Percentiles rank a stretch among this genome's conserved stretches.
phyloP scores from a whole-genome alignment of 2,113 vertebrate genomes.

The Ictidomys tridecemlineatus region DNA sequence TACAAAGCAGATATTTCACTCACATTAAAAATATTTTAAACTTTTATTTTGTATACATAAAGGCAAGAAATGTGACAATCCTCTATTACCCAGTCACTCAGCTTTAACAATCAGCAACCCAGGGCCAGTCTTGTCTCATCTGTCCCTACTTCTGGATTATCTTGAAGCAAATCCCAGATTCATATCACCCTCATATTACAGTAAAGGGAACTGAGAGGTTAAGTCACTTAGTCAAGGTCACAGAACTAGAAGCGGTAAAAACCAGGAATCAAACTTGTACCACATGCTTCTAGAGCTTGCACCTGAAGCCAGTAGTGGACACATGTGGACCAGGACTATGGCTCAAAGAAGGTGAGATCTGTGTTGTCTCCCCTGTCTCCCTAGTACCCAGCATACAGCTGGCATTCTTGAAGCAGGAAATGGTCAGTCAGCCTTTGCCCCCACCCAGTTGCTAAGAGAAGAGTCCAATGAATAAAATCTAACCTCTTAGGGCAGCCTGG shows the following conservation, averaged over 20 bases:
- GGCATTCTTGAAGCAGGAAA: background rate
- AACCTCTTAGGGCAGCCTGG: background rate
- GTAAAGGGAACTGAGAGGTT: background rate
- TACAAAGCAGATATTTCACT: background rate
- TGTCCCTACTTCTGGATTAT: background rate
- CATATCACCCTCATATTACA: background rate
- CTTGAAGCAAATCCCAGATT: constrained; percentile 1
- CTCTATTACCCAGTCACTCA: background rate
- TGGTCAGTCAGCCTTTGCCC: background rate
- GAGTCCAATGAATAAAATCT: background rate
- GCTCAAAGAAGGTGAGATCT: background rate
- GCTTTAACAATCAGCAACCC: background rate
- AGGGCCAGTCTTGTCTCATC: background rate
- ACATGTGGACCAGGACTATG: too few species aligned
- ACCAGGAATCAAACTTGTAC: background rate
- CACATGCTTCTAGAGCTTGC: background rate
- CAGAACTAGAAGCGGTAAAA: constrained; percentile 6
- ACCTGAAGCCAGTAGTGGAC: background rate
- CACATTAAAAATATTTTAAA: background rate
- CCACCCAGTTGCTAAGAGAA: background rate
- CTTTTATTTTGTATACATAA: background rate
- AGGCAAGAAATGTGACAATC: background rate
- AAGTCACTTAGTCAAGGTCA: background rate
- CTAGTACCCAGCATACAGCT: background rate
- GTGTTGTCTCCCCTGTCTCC: background rate